phyloP scores from a whole-genome alignment of 2,888 invertebrate species.

The Clitarchus hookeri region DNA sequence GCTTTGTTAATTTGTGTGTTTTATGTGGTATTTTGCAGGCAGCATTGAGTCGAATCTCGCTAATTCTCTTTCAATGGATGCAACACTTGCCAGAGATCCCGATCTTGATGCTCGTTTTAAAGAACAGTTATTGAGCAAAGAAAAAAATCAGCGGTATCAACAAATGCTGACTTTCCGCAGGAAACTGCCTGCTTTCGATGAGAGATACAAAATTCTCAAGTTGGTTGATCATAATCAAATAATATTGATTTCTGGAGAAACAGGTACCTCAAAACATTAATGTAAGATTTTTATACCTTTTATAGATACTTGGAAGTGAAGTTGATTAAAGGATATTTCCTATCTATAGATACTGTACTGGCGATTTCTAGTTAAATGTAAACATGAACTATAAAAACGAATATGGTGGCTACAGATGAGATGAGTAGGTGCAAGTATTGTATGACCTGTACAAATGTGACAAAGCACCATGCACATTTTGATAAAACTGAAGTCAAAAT shows the following conservation, averaged over 20 bases:
- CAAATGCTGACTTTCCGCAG: constrained; percentile 64
- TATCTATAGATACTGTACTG: no score
- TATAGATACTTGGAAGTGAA: no score
- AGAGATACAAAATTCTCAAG: constrained; percentile 64
- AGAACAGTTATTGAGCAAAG: constrained; percentile 56
- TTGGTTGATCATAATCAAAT: constrained; percentile 71
- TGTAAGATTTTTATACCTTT: no score
- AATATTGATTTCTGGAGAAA: constrained; percentile 77
- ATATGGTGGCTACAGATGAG: no score
- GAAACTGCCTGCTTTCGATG: constrained; percentile 70
- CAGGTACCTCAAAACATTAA: constrained; percentile 52
- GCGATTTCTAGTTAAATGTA: no score
- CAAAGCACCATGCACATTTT: no score
- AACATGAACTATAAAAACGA: no score
- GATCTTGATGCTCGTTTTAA: constrained; percentile 56
- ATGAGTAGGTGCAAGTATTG: no score
- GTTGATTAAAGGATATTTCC: no score
- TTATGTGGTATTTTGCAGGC: constrained; percentile 50
- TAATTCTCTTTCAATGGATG: constrained; percentile 28
- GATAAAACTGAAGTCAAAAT: no score
- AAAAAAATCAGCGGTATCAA: constrained; percentile 54
- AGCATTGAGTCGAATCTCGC: constrained; percentile 65
- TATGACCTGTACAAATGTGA: no score
- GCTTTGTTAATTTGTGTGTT: not conserved
- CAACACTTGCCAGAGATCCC: constrained; percentile 48